These are phyloP conservation scores for Mus spretus DNA, from an alignment of 2,797 vertebrate species.

Conservation along the genomic window DNA sequence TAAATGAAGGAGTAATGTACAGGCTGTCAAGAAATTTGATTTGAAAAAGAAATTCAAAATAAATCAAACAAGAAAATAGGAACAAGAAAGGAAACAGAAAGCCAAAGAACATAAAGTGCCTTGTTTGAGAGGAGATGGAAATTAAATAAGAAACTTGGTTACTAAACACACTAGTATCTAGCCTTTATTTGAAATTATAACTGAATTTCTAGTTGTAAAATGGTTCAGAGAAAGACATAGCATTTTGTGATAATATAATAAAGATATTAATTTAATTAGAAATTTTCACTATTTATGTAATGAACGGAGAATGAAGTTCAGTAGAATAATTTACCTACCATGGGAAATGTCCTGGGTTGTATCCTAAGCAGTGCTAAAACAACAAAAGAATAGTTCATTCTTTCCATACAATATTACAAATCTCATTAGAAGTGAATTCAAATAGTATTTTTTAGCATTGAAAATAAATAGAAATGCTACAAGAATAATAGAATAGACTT, in stretches of 20 bases:
- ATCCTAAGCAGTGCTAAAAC: background rate
- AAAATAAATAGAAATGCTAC: conserved; percentile 10
- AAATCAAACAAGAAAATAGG: background rate
- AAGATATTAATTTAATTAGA: background rate
- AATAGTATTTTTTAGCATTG: conserved; percentile 1
- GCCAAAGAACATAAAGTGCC: background rate
- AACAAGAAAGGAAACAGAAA: background rate
- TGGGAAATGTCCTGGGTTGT: background rate
- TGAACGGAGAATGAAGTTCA: background rate
- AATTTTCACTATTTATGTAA: background rate
- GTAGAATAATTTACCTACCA: background rate
- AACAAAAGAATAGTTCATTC: background rate
- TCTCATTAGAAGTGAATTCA: conserved; percentile 17
- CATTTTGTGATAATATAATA: background rate
- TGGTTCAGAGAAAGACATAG: background rate
- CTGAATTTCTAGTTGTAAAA: conserved; percentile 14
- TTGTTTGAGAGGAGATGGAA: conserved; percentile 13
- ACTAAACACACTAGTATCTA: background rate
- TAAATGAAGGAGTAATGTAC: background rate
- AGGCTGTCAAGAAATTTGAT: background rate
- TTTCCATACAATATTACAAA: background rate
- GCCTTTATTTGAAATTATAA: conserved; percentile 52
- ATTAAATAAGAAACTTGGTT: background rate
- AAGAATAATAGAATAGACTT: background rate
- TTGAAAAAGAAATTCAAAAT: background rate